A percentile compares a stretch with the other conserved stretches of the same genome.
Evolutionary conservation across 2,113 vertebrate species (phyloP).

Genomic region (Antigone vipio): DNA sequence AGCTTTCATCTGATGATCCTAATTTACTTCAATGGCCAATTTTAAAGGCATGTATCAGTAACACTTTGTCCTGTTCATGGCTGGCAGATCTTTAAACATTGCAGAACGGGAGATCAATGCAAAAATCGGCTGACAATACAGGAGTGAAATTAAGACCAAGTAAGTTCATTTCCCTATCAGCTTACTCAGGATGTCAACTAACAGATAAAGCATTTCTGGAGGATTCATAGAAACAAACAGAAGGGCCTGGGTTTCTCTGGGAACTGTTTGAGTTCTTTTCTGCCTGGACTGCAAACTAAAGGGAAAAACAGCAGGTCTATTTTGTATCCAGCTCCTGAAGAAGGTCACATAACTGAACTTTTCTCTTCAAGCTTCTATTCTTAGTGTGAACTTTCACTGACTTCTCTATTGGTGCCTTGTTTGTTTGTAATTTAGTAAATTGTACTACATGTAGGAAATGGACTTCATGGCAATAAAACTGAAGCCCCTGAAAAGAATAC

Average conservation of each 20-base stretch:
- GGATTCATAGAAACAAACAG: slow-evolving; percentile 8
- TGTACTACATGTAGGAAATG: slow-evolving; percentile 69
- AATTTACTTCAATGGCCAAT: neutral
- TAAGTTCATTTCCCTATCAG: neutral
- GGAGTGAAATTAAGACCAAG: neutral
- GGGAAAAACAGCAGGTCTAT: slow-evolving; percentile 50
- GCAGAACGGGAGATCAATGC: neutral
- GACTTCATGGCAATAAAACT: slow-evolving; percentile 37
- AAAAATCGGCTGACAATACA: neutral
- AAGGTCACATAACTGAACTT: slow-evolving; percentile 72
- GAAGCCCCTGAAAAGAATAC: slow-evolving; percentile 50
- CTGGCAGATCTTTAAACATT: neutral
- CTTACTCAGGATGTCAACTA: neutral
- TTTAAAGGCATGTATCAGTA: neutral
- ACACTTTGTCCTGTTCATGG: neutral
- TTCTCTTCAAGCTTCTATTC: slow-evolving; percentile 75
- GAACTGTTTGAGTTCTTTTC: slow-evolving; percentile 1
- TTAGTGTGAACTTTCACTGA: slow-evolving; percentile 77
- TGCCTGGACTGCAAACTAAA: slow-evolving; percentile 22
- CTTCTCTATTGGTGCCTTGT: slow-evolving; percentile 60
- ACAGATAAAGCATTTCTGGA: slow-evolving; percentile 24
- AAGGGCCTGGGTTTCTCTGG: neutral
- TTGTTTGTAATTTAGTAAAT: slow-evolving; percentile 67
- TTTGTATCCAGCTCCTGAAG: slow-evolving; percentile 57
- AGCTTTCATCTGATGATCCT: neutral